Conservation (phyloP, 2,113 vertebrate species). For the Tyto alba region DNA sequence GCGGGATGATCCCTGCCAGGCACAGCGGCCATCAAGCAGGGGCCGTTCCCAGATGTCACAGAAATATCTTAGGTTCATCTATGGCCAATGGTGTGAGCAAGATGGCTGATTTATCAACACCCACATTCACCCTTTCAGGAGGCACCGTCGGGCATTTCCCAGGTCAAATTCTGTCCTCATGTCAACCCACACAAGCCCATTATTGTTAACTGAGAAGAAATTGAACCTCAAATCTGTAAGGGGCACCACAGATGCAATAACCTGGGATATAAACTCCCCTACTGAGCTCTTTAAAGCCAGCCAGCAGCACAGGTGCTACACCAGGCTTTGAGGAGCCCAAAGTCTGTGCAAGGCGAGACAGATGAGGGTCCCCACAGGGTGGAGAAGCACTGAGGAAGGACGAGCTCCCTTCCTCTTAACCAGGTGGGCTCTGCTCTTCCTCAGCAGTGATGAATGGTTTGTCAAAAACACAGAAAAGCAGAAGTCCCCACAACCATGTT, state of each 20-base stretch:
- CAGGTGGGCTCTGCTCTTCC: background rate
- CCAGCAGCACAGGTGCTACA: background rate
- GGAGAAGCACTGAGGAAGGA: background rate
- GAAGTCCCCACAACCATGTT: background rate
- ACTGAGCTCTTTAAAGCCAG: background rate
- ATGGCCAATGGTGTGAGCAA: fast-evolving
- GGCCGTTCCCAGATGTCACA: background rate
- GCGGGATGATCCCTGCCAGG: fast-evolving
- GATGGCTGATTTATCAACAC: background rate
- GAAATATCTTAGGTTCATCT: background rate
- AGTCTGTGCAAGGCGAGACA: background rate
- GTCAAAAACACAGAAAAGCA: background rate
- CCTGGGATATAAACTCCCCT: background rate
- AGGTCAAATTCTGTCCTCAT: background rate
- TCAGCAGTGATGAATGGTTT: background rate
- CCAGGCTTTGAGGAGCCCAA: background rate
- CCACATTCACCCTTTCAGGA: background rate
- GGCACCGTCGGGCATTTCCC: background rate
- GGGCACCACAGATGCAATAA: background rate
- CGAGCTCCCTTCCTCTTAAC: background rate
- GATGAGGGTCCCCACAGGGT: background rate
- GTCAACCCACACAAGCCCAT: background rate
- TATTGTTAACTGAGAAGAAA: background rate
- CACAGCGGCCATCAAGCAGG: background rate
- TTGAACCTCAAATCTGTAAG: background rate